These are phyloP conservation scores for Cephus pulcher DNA, from an alignment of 2,888 invertebrate species.

Conservation along the genomic window DNA sequence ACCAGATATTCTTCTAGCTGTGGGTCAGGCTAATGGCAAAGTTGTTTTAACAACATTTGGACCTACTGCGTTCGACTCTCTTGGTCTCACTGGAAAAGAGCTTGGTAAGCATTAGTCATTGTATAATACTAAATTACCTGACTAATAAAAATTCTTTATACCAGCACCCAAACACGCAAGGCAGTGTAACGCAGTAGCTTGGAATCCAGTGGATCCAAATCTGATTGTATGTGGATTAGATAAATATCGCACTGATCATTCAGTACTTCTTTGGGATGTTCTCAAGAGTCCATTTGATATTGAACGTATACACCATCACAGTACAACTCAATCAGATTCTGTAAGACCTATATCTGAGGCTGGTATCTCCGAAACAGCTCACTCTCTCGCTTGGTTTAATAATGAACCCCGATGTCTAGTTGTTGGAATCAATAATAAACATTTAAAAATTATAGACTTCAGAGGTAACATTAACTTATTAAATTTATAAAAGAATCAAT, in stretches of 20 bases:
- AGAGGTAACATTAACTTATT: slow-evolving; percentile 73
- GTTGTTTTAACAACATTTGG: slow-evolving; percentile 84
- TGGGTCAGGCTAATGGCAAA: slow-evolving; percentile 91
- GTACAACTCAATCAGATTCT: slow-evolving; percentile 68
- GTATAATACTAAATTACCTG: slow-evolving; percentile 48
- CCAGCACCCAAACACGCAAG: slow-evolving; percentile 86
- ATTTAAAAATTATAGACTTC: slow-evolving; percentile 89
- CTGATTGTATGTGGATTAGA: slow-evolving; percentile 89
- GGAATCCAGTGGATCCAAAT: slow-evolving; percentile 87
- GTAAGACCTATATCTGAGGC: slow-evolving; percentile 78
- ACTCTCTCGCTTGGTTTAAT: slow-evolving; percentile 87
- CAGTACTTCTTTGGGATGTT: slow-evolving; percentile 91
- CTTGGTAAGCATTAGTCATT: slow-evolving; percentile 73
- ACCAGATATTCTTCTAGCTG: slow-evolving; percentile 83
- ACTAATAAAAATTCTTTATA: slow-evolving; percentile 1
- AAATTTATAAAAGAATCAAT: slow-evolving; percentile 15
- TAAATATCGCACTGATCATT: slow-evolving; percentile 89
- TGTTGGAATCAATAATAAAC: slow-evolving; percentile 91
- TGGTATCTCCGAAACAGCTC: slow-evolving; percentile 85
- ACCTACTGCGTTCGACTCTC: slow-evolving; percentile 75
- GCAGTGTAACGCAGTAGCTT: slow-evolving; percentile 87
- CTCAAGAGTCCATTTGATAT: slow-evolving; percentile 67
- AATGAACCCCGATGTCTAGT: slow-evolving; percentile 80
- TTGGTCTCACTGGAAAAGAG: slow-evolving; percentile 80
- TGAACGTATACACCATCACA: slow-evolving; percentile 56